Base-by-base conservation (phyloP, 2,888 invertebrate species). In the Volucella inanis region DNA sequence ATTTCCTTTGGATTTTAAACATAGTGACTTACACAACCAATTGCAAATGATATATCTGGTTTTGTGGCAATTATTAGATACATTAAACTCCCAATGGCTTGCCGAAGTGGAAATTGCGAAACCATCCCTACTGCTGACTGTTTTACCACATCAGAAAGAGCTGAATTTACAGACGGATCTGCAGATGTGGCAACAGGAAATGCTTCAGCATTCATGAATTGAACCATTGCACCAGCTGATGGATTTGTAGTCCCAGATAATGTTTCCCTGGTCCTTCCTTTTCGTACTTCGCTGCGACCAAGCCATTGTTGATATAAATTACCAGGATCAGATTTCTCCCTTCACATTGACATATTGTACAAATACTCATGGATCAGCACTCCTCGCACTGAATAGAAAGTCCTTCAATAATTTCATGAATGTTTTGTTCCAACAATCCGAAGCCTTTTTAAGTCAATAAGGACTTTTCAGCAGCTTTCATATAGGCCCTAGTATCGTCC, bases 241-340 rank as follows among this genome's bases (percentile, higher is more conserved):
- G 87, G 87, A 22, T 2, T 65, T 31, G 59, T 31, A 31, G 72
- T 85, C 39, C 80, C 74, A 39, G n/a, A n/a, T n/a, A n/a, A n/a
- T n/a, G n/a, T n/a, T n/a, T n/a, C n/a, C n/a, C n/a, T n/a, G n/a
- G n/a, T n/a, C n/a, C n/a, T n/a, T 50, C 22, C 22, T 52, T 18
- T 18, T 18, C 2, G 18, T 18, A 1, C 18, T 18, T 18, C 18
- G 18, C 18, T 18, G 18, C 18, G 18, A 18, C 18, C 78, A 3
- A 88, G 64, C 89, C 88, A 76, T 89, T 88, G 64, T 89, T 89
- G 11, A 89, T 88, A 70, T 88, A 89, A 8, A 89, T 59, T 1
- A 71, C 87, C 1, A 88, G 38, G 3, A 88, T 84, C 12, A 88
- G 41, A 8, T 87, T 74, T 43, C 67, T 81, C 14, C 75, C 68